A percentile compares a stretch with the other conserved stretches of the same genome.
phyloP scores from a whole-genome alignment of 2,888 invertebrate species.

The Aporophyla nigra region DNA sequence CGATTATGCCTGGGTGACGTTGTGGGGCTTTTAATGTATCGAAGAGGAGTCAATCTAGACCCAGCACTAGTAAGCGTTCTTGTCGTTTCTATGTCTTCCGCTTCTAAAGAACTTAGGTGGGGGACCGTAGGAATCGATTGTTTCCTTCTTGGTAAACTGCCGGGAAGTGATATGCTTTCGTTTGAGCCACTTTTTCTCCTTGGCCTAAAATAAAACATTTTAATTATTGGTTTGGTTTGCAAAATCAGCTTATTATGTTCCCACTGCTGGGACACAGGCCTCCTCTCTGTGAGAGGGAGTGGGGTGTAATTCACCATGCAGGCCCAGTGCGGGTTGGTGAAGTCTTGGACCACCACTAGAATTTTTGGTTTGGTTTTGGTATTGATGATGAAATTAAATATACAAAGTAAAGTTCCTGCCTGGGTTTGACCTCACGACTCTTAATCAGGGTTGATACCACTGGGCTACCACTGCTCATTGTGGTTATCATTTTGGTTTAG shows the following conservation, averaged over 20 bases:
- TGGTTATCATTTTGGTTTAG: not conserved
- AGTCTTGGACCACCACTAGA: too few species aligned
- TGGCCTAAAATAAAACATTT: constrained; percentile 74
- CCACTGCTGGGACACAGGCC: too few species aligned
- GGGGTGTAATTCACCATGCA: too few species aligned
- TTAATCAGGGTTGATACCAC: too few species aligned
- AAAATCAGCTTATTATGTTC: too few species aligned
- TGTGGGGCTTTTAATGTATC: constrained; percentile 86
- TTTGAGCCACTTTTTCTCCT: constrained; percentile 90
- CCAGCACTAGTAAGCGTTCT: constrained; percentile 88
- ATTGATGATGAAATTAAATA: too few species aligned
- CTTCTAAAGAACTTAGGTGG: constrained; percentile 87
- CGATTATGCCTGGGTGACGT: constrained; percentile 90
- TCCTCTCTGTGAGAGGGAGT: too few species aligned
- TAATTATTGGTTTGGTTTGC: not conserved
- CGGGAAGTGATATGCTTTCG: constrained; percentile 92
- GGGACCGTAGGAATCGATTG: constrained; percentile 90
- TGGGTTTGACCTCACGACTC: too few species aligned
- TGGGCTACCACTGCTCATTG: too few species aligned
- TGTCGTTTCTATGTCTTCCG: constrained; percentile 88
- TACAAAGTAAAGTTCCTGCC: too few species aligned
- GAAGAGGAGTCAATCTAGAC: constrained; percentile 86
- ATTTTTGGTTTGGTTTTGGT: too few species aligned
- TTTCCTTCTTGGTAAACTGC: constrained; percentile 92
- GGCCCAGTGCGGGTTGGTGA: too few species aligned